A percentile compares a stretch with the other conserved stretches of the same genome.
phyloP scores from a whole-genome alignment of 2,888 invertebrate genomes.

The Pimpla rufipes region DNA sequence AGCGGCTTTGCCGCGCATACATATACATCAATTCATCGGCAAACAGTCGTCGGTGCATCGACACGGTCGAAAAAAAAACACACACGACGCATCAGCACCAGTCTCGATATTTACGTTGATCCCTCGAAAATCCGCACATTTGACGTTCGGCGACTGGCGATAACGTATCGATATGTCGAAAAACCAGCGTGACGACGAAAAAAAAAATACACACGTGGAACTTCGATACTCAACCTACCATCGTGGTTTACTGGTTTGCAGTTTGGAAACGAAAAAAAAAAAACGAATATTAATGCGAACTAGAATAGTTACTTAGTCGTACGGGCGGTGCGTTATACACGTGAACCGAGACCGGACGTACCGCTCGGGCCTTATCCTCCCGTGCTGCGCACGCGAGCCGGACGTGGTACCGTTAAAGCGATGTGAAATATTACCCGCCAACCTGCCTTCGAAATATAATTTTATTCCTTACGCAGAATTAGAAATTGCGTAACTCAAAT shows the following conservation, averaged over 20 bases:
- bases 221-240: slow-evolving; percentile 1
- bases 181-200: neutral
- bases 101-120: slow-evolving; percentile 52
- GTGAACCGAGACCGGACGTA: slow-evolving; percentile 13
- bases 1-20: slow-evolving; percentile 46
- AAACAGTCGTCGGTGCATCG: slow-evolving; percentile 19
- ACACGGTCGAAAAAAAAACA: slow-evolving; percentile 12
- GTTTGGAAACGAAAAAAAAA: neutral
- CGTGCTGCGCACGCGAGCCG: slow-evolving; percentile 1
- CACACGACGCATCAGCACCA: slow-evolving; percentile 30
- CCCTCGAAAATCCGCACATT: slow-evolving; percentile 43
- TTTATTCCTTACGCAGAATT: neutral
- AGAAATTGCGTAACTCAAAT: neutral
- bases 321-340: neutral
- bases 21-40: slow-evolving; percentile 8
- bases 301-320: slow-evolving; percentile 13
- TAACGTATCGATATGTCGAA: slow-evolving; percentile 27
- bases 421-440: neutral
- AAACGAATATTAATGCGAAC: slow-evolving; percentile 13
- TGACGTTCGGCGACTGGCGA: slow-evolving; percentile 22
- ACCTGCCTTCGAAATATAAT: neutral
- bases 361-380: neutral
- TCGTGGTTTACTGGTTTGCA: neutral
- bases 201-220: slow-evolving; percentile 3
- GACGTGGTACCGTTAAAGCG: slow-evolving; percentile 18